These are phyloP conservation scores for Lasioglossum calceatum DNA, from an alignment of 2,888 invertebrate species.

Conservation along the genomic window DNA sequence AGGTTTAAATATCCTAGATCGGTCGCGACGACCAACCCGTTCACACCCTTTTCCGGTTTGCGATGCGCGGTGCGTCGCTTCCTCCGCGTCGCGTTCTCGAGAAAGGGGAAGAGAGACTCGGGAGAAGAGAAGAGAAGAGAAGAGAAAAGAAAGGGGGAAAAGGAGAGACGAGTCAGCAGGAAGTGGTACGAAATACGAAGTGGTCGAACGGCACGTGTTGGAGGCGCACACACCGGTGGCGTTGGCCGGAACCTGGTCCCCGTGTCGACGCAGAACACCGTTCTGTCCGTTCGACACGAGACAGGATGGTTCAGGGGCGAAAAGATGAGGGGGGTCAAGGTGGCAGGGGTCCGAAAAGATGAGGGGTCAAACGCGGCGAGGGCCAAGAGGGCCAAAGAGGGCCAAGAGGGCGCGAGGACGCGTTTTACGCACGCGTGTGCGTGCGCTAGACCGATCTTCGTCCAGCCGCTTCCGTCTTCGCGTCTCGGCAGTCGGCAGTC, in stretches of 20 bases:
- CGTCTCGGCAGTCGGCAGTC: neutral
- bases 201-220: slow-evolving; percentile 78
- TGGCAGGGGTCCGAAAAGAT: slow-evolving; percentile 52
- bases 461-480: neutral
- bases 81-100: slow-evolving; percentile 63
- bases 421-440: slow-evolving; percentile 46
- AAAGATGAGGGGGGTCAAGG: slow-evolving; percentile 65
- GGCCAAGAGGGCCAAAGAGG: slow-evolving; percentile 57
- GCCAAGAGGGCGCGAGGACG: slow-evolving; percentile 58
- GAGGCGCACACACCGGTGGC: slow-evolving; percentile 54
- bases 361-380: slow-evolving; percentile 61
- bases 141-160: slow-evolving; percentile 49
- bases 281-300: slow-evolving; percentile 44
- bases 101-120: slow-evolving; percentile 44
- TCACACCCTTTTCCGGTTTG: slow-evolving; percentile 53
- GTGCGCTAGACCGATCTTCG: neutral
- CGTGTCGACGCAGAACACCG: neutral
- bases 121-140: slow-evolving; percentile 22
- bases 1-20: slow-evolving; percentile 6
- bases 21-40: neutral
- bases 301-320: slow-evolving; percentile 34
- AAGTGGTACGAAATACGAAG: slow-evolving; percentile 67
- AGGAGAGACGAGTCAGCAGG: slow-evolving; percentile 52
- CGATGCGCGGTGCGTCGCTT: slow-evolving; percentile 77
- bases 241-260: slow-evolving; percentile 61